Conservation (phyloP, 2,888 invertebrate species). For the Dolichomitus sp. region DNA sequence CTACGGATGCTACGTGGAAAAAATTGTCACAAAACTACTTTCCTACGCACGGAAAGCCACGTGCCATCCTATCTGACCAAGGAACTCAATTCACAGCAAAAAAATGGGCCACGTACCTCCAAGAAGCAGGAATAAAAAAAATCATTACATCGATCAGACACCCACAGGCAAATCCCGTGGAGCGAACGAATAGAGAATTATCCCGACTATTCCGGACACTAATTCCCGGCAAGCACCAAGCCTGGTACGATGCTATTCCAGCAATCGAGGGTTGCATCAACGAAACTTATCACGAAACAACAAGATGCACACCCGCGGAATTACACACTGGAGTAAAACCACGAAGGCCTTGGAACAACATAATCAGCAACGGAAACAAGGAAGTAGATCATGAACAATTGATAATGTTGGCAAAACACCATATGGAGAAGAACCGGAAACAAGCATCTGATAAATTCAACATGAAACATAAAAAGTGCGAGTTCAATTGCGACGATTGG, state of each 20-base stretch:
- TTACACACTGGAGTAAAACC: background rate
- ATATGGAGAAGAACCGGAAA: no score
- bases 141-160: constrained; percentile 29
- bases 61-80: constrained; percentile 14
- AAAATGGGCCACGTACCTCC: background rate
- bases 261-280: constrained; percentile 10
- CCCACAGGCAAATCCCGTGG: constrained; percentile 29
- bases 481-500: no score
- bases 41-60: background rate
- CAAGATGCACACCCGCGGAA: background rate
- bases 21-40: background rate
- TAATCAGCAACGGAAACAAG: no score
- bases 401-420: no score
- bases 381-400: no score
- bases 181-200: constrained; percentile 25
- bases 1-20: background rate
- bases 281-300: constrained; percentile 32
- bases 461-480: no score
- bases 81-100: constrained; percentile 31
- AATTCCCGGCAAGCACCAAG: background rate
- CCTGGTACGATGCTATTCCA: background rate
- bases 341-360: no score
- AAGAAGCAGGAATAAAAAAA: background rate
- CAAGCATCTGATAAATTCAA: no score
- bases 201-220: constrained; percentile 8